These are phyloP conservation scores for Tenthredo scrophulariae DNA, from an alignment of 2,888 invertebrate genomes.

Conservation along the genomic window DNA sequence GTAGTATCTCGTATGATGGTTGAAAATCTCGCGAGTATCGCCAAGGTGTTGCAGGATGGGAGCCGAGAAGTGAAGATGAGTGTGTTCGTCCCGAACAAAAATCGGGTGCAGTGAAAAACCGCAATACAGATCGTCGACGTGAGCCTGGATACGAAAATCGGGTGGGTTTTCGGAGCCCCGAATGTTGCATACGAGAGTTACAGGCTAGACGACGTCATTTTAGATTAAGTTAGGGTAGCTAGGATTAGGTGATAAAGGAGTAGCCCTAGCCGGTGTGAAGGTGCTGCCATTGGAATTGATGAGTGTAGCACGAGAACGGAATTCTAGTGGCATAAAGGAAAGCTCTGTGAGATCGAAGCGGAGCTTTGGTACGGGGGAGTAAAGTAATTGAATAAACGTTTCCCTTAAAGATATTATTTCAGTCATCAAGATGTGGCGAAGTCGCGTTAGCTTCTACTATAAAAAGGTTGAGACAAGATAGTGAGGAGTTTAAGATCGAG, in stretches of 20 bases:
- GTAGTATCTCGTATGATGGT: neutral
- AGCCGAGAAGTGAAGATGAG: neutral
- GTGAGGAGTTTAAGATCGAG: constrained; percentile 5
- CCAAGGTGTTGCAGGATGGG: neutral
- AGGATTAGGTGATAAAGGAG: constrained; percentile 23
- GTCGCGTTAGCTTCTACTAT: neutral
- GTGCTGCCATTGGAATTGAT: constrained; percentile 18
- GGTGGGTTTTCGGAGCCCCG: neutral
- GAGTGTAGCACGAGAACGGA: constrained; percentile 19
- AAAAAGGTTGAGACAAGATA: neutral
- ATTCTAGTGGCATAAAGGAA: constrained; percentile 3
- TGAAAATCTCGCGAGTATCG: neutral
- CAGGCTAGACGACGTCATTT: constrained; percentile 18
- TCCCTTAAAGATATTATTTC: neutral
- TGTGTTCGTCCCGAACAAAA: neutral
- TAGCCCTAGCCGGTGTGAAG: neutral
- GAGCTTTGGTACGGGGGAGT: neutral
- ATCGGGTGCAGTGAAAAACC: constrained; percentile 36
- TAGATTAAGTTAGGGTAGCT: constrained; percentile 35
- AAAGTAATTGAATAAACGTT: neutral
- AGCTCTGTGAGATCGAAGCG: neutral
- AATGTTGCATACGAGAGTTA: neutral
- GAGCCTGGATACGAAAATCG: neutral
- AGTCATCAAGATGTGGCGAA: neutral
- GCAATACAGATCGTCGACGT: constrained; percentile 10